Evolutionary conservation across 2,797 vertebrate genomes (phyloP).

Genomic region (Anomalospiza imberbis): DNA sequence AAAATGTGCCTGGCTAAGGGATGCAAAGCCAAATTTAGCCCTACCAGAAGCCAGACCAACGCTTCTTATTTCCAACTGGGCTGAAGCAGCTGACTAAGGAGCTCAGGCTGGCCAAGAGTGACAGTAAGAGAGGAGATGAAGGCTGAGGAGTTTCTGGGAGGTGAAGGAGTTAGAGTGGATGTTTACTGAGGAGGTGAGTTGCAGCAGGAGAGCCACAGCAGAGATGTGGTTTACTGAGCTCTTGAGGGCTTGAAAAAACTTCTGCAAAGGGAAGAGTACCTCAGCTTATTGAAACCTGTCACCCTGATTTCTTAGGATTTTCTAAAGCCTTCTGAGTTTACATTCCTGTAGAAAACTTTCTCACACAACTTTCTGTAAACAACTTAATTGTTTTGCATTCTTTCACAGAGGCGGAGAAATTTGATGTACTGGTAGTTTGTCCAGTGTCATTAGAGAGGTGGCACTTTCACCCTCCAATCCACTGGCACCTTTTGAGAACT

Average conservation of each 20-base stretch:
- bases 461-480: too few relatives aligned
- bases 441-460: too few relatives aligned
- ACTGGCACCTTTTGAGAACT: too few relatives aligned
- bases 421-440: too few relatives aligned
- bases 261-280: not conserved
- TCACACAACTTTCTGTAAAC: too few relatives aligned
- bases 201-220: not conserved
- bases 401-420: too few relatives aligned
- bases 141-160: not conserved
- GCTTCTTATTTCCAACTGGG: not conserved
- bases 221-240: not conserved
- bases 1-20: not conserved
- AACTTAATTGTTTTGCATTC: too few relatives aligned
- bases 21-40: not conserved
- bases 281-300: not conserved
- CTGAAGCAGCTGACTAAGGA: not conserved
- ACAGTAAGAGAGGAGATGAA: not conserved
- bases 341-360: too few relatives aligned
- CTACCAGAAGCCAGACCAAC: not conserved
- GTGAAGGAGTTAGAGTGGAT: not conserved
- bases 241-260: not conserved
- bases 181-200: not conserved
- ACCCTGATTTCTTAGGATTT: too few relatives aligned
- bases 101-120: not conserved
- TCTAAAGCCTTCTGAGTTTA: too few relatives aligned